A percentile compares a stretch with the other conserved stretches of the same genome.
Evolutionary conservation across 2,113 vertebrate genomes (phyloP).

Genomic region (Oreochromis tanganicae): DNA sequence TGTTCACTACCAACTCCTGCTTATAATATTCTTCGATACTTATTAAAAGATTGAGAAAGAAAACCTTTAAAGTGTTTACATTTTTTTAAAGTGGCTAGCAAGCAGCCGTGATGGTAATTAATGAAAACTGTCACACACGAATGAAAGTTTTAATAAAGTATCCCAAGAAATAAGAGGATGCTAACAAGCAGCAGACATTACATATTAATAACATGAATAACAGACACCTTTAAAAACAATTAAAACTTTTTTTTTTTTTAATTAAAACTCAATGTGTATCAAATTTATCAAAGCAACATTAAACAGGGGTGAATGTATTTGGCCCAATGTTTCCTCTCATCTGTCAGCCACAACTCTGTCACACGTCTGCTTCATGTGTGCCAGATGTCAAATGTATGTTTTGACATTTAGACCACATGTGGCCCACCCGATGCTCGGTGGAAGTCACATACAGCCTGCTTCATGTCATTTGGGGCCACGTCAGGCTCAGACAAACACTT

Average conservation of each 20-base stretch:
- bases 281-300: neutral
- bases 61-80: neutral
- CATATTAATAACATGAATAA: neutral
- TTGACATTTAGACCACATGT: neutral
- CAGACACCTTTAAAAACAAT: accelerated
- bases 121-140: accelerated
- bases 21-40: neutral
- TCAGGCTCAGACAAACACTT: neutral
- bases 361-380: neutral
- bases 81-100: neutral
- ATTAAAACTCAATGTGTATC: neutral
- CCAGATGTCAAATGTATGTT: neutral
- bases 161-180: neutral
- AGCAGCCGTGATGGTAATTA: neutral
- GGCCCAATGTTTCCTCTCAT: neutral
- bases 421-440: neutral
- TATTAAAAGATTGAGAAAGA: neutral
- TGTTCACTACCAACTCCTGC: neutral
- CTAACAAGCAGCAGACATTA: neutral
- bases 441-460: too few species aligned
- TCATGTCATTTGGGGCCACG: accelerated
- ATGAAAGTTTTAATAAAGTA: accelerated
- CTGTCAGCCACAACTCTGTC: neutral
- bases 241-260: accelerated
- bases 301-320: neutral